A percentile compares a stretch with the other conserved stretches of the same genome.
Evolutionary conservation across 1,140 invertebrate genomes (phyloP).

Genomic region (Zeugodacus cucurbitae): DNA sequence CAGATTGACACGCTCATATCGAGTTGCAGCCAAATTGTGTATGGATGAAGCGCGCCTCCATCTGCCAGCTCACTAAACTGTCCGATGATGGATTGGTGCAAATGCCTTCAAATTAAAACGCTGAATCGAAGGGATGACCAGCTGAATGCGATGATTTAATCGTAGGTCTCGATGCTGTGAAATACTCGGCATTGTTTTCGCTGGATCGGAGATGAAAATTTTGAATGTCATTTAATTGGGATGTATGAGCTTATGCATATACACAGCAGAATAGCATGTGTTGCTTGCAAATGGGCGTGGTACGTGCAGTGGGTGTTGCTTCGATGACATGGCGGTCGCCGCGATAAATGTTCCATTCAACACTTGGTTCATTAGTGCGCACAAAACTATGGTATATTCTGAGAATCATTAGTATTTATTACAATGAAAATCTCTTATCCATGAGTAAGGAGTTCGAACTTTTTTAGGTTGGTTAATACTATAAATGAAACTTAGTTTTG

Average conservation of each 20-base stretch:
- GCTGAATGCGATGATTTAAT: background rate
- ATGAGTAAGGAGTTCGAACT: too few species aligned
- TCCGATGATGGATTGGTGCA: constrained; percentile 62
- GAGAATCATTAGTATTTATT: constrained; percentile 22
- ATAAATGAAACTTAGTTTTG: too few species aligned
- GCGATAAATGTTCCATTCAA: constrained; percentile 1
- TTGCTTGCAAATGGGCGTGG: background rate
- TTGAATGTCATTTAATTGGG: constrained; percentile 46
- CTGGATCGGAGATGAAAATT: constrained; percentile 36
- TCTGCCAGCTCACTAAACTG: constrained; percentile 21
- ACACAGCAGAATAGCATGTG: background rate
- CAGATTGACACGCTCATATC: constrained; percentile 65
- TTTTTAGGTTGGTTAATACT: too few species aligned
- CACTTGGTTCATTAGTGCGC: background rate
- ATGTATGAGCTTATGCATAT: background rate
- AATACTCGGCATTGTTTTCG: background rate
- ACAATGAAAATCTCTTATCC: too few species aligned
- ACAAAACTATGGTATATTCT: background rate
- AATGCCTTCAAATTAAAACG: constrained; percentile 66
- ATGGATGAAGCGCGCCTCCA: constrained; percentile 38
- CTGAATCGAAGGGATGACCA: background rate
- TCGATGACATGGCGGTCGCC: background rate
- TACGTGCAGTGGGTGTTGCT: constrained; percentile 15
- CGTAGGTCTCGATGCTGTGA: background rate
- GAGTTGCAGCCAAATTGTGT: constrained; percentile 53